Percentiles rank a stretch among this genome's conserved stretches.
Evolutionary conservation across 2,797 vertebrate genomes (phyloP).

Genomic region (Parauchenoglanis punctatus): DNA sequence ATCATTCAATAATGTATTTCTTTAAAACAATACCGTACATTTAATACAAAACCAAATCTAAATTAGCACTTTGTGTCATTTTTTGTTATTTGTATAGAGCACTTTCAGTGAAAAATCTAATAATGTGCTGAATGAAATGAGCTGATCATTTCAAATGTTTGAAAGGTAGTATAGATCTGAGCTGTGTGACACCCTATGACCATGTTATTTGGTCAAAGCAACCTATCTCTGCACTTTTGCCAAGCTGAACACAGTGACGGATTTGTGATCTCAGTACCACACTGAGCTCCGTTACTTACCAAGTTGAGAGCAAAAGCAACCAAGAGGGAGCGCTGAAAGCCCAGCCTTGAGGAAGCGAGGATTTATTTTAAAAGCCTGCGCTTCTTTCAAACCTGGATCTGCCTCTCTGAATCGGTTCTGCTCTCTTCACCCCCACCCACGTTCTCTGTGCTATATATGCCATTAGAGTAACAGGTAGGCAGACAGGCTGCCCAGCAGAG

Average conservation of each 20-base stretch:
- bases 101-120: background rate
- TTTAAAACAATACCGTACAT: no score
- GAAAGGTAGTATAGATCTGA: background rate
- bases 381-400: conserved; percentile 51
- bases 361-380: conserved; percentile 50
- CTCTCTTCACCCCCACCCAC: conserved; percentile 55
- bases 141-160: background rate
- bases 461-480: conserved; percentile 56
- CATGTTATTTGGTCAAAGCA: conserved; percentile 25
- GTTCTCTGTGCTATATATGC: conserved; percentile 50
- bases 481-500: conserved; percentile 48
- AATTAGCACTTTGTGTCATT: background rate
- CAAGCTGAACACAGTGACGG: conserved; percentile 19
- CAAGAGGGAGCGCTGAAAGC: conserved; percentile 43
- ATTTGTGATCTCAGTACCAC: conserved; percentile 30
- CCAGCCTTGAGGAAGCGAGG: conserved; percentile 42
- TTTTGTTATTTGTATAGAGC: background rate
- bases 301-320: conserved; percentile 36
- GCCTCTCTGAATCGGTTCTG: conserved; percentile 56
- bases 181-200: conserved; percentile 18
- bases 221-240: conserved; percentile 25
- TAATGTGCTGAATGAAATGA: background rate
- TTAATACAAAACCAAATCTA: background rate
- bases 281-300: conserved; percentile 45
- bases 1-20: background rate